phyloP scores from a whole-genome alignment of 1,140 invertebrate species.

The Eumeta japonica region DNA sequence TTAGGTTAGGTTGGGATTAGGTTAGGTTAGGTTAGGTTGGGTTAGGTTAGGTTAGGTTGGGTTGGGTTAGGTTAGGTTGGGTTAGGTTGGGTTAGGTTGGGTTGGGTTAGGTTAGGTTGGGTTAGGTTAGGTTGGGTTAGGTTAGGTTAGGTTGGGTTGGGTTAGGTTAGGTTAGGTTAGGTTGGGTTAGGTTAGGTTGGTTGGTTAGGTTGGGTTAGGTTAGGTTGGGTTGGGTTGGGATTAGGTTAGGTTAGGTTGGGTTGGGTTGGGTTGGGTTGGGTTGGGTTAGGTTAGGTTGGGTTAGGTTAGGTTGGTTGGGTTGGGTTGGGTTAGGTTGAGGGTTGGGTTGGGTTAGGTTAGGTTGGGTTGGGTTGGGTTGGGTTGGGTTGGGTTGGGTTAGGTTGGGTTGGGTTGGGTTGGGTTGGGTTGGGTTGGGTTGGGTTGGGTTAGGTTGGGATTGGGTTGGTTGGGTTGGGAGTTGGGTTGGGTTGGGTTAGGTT shows the following conservation, averaged over 20 bases:
- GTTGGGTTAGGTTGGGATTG: too few relatives aligned
- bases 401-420: slow-evolving; percentile 14
- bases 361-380: slow-evolving; percentile 14
- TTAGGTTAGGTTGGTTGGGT: too few relatives aligned
- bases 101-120: slow-evolving; percentile 2
- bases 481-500: too few relatives aligned
- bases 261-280: slow-evolving; percentile 13
- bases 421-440: slow-evolving; percentile 13
- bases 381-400: slow-evolving; percentile 14
- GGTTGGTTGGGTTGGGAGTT: too few relatives aligned
- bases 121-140: slow-evolving; percentile 10
- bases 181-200: too few relatives aligned
- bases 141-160: slow-evolving; percentile 12
- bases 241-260: too few relatives aligned
- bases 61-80: slow-evolving; percentile 7
- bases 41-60: slow-evolving; percentile 10
- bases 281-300: slow-evolving; percentile 15
- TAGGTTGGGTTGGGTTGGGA: slow-evolving; percentile 11
- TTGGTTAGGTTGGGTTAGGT: slow-evolving; percentile 10
- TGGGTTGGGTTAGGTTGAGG: slow-evolving; percentile 14
- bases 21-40: slow-evolving; percentile 9
- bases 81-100: slow-evolving; percentile 20
- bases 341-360: slow-evolving; percentile 13
- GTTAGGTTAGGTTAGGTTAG: slow-evolving; percentile 14
- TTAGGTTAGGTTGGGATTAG: too few relatives aligned